These are phyloP conservation scores for Megaustenia siamemsis DNA, from an alignment of 2,888 invertebrate genomes.

Conservation along the genomic window DNA sequence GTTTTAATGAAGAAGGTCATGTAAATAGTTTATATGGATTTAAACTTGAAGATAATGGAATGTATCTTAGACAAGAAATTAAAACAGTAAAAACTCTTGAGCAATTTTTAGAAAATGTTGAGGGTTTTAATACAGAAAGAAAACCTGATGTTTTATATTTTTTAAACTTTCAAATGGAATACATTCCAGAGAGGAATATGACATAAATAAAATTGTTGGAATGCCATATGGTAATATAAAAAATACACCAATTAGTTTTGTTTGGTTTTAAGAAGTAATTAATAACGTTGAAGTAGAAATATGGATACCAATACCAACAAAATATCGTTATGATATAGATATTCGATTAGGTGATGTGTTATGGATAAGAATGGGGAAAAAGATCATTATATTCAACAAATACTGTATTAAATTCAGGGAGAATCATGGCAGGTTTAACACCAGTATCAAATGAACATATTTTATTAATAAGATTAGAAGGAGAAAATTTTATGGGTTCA, in stretches of 20 bases:
- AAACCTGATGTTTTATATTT: conserved; percentile 6
- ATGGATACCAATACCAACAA: background rate
- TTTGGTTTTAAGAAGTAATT: background rate
- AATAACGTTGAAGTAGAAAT: background rate
- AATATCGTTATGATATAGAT: conserved; percentile 10
- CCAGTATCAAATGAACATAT: background rate
- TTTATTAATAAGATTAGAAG: conserved; percentile 1
- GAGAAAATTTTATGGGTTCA: background rate
- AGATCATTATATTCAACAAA: background rate
- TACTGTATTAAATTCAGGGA: conserved; percentile 13
- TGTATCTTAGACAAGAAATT: too few relatives aligned
- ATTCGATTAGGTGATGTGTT: background rate
- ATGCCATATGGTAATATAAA: background rate
- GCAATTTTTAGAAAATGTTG: conserved; percentile 25
- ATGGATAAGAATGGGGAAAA: background rate
- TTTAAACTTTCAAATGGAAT: conserved; percentile 27
- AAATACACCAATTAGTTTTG: conserved; percentile 18
- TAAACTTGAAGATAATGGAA: too few relatives aligned
- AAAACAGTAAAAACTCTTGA: too few relatives aligned
- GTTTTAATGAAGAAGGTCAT: too few relatives aligned
- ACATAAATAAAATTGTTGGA: background rate
- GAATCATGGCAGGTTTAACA: background rate
- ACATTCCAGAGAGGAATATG: conserved; percentile 8
- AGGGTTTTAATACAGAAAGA: background rate
- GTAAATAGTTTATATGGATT: too few relatives aligned